Conservation (phyloP, 2,797 vertebrate species). For the Sparidentex hasta region DNA sequence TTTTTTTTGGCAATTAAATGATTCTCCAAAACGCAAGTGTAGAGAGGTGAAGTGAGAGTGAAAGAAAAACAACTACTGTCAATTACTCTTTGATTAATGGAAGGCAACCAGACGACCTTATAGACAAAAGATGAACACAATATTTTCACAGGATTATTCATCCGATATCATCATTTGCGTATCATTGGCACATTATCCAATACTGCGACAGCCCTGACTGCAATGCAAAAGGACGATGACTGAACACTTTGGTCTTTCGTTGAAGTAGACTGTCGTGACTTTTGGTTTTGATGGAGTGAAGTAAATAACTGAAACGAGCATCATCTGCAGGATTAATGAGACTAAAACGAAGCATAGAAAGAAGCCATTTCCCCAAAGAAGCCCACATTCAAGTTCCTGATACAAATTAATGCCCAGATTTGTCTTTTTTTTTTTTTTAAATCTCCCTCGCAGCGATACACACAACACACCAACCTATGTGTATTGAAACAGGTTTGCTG, state of each 20-base stretch:
- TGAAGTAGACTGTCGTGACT: constrained; percentile 6
- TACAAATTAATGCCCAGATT: constrained; percentile 28
- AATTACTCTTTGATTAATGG: too few relatives aligned
- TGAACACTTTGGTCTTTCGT: constrained; percentile 54
- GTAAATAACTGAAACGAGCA: not conserved
- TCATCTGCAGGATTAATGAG: constrained; percentile 16
- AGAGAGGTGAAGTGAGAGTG: too few relatives aligned
- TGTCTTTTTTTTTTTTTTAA: not conserved
- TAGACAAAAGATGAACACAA: too few relatives aligned
- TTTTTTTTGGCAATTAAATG: too few relatives aligned
- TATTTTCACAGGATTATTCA: too few relatives aligned
- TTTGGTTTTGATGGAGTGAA: constrained; percentile 5
- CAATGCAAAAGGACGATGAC: constrained; percentile 23
- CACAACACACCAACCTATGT: not conserved
- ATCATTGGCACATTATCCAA: too few relatives aligned
- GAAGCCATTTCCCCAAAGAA: not conserved
- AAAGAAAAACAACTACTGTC: too few relatives aligned
- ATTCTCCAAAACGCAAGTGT: too few relatives aligned
- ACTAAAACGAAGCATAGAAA: constrained; percentile 26
- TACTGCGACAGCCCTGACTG: too few relatives aligned
- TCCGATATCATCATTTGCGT: too few relatives aligned
- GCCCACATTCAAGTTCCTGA: constrained; percentile 49
- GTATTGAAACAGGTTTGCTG: not conserved
- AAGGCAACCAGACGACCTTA: too few relatives aligned
- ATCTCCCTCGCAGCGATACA: not conserved